These are phyloP conservation scores for Drosophila lacteicornis DNA, from an alignment of 1,140 invertebrate species.

Conservation along the genomic window DNA sequence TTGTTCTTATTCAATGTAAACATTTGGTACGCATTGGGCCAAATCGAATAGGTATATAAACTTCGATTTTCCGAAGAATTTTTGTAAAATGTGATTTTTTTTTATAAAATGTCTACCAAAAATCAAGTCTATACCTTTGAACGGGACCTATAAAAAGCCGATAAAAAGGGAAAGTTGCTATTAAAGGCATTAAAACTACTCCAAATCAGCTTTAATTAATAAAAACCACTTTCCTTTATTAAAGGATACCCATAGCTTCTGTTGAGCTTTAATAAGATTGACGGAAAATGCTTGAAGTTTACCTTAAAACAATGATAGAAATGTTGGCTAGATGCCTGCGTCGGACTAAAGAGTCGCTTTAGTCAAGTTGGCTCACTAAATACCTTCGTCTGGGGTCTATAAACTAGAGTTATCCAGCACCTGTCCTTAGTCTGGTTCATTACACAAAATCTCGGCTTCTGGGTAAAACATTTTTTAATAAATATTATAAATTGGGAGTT, in stretches of 20 bases:
- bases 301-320: constrained; percentile 82
- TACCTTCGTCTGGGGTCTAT: constrained; percentile 34
- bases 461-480: constrained; percentile 83
- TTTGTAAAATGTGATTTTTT: no score
- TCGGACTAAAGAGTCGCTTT: constrained; percentile 17
- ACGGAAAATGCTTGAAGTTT: constrained; percentile 83
- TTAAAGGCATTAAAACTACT: no score
- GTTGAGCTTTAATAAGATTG: constrained; percentile 61
- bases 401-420: constrained; percentile 54
- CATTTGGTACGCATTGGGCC: no score
- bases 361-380: constrained; percentile 2
- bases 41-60: no score
- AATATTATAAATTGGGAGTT: constrained; percentile 80
- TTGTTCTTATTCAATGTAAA: no score
- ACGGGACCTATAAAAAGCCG: background rate
- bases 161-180: background rate
- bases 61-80: no score
- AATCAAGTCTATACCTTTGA: no score
- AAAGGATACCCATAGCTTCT: background rate
- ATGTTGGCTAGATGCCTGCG: constrained; percentile 52
- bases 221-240: constrained; percentile 42
- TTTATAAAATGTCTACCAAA: background rate
- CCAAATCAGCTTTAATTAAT: background rate
- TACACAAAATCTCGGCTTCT: constrained; percentile 72
- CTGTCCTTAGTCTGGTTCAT: constrained; percentile 57